Percentiles rank a stretch among this genome's conserved stretches.
These are phyloP conservation scores for Spisula subtruncata DNA, from an alignment of 2,888 invertebrate species.

Conservation along the genomic window DNA sequence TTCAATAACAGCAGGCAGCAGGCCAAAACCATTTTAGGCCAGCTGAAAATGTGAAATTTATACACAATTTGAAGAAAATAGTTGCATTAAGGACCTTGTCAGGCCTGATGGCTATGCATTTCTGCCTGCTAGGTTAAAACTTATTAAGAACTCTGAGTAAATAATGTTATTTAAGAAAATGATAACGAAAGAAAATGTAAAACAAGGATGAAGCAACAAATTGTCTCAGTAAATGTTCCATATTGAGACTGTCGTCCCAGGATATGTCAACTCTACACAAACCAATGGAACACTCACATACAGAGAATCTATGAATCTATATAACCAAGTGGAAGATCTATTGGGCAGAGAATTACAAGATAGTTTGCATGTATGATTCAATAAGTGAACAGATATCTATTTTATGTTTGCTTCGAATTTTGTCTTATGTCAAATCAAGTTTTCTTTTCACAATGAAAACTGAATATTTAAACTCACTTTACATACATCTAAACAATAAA, in stretches of 20 bases:
- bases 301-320: background rate
- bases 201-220: background rate
- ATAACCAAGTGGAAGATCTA: background rate
- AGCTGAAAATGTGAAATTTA: too few relatives aligned
- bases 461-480: slow-evolving; percentile 26
- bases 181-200: background rate
- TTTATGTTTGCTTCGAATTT: slow-evolving; percentile 27
- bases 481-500: slow-evolving; percentile 14
- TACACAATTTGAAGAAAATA: too few relatives aligned
- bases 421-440: slow-evolving; percentile 29
- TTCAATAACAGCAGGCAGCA: too few relatives aligned
- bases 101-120: too few relatives aligned
- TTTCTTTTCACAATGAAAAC: slow-evolving; percentile 24
- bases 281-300: background rate
- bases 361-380: slow-evolving; percentile 26
- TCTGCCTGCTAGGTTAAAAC: too few relatives aligned
- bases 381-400: background rate
- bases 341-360: background rate
- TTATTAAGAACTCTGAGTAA: too few relatives aligned
- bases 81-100: too few relatives aligned
- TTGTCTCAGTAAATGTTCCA: background rate
- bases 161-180: too few relatives aligned
- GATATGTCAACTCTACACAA: background rate
- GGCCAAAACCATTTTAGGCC: too few relatives aligned
- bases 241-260: background rate